Evolutionary conservation across 2,113 vertebrate species (phyloP), one percentile per base, ranked within the genome.

Genomic region (Neolamprologus fasciatus): DNA sequence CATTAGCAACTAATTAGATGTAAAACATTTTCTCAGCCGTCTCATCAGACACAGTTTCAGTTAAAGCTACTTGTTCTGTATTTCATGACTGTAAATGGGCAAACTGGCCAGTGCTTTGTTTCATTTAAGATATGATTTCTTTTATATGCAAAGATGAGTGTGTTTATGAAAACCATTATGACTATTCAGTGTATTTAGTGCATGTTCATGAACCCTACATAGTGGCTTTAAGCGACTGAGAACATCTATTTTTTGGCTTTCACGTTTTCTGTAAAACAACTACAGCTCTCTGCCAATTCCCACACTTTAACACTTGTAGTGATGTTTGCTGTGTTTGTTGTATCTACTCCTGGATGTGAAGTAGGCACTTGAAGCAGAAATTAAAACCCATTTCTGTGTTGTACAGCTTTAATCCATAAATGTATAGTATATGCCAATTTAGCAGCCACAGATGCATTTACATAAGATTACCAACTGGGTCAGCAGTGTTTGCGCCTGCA

Each of bases 381-480:
- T 58, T 53, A 37, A 58, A 92, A 81, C 53, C 82, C 17, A 58
- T 84, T 80, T 86, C 63, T 68, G 21, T n/a, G 71, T 58, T 81
- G 63, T 84, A 82, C 28, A 73, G 84, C 81, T 80, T 81, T 81
- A 81, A 89, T 81, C 45, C 84, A 85, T 81, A 68, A 84, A 93
- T 54, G n/a, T 66, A 6, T 6, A 50, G 45, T n/a, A 86, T 86
- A 85, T 82, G 11, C 45, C 83, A 82, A 83, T 89, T 92, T 86
- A 88, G 19, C 45, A 80, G 21, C 79, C 58, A 28, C 47, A 50
- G 80, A 47, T 47, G 4, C 50, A 86, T 86, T 85, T 90, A 3
- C 85, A 90, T 80, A 51, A 23, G 63, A 92, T 89, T 82, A 93
- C 37, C 89, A 92, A 90, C 23, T 92, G 86, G 92, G 85, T 94